Conservation (phyloP, 2,113 vertebrate species). For the Hippocampus abdominalis region DNA sequence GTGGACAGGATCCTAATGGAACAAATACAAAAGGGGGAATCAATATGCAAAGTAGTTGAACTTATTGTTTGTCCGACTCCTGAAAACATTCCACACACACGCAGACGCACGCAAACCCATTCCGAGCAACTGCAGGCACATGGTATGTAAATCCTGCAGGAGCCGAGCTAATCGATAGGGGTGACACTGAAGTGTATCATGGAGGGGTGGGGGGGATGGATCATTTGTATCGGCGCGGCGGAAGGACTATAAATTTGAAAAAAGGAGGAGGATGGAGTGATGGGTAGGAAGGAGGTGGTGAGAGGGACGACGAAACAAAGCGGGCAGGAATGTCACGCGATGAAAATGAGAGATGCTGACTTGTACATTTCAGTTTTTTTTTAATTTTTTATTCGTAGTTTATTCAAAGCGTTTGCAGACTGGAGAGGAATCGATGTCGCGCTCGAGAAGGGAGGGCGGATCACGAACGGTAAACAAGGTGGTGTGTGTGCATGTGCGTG, state of each 20-base stretch:
- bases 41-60: constrained; percentile 41
- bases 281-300: constrained; percentile 6
- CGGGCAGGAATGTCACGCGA: constrained; percentile 22
- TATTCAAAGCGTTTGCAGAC: constrained; percentile 19
- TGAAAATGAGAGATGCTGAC: constrained; percentile 39
- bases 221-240: constrained; percentile 21
- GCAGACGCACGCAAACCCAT: constrained; percentile 17
- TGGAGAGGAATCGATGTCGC: not conserved
- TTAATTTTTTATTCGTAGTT: constrained; percentile 26
- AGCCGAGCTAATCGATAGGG: constrained; percentile 52
- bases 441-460: not conserved
- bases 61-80: constrained; percentile 35
- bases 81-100: constrained; percentile 6
- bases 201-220: constrained; percentile 17
- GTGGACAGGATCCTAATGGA: constrained; percentile 74
- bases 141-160: constrained; percentile 56
- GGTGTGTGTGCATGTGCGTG: constrained; percentile 13
- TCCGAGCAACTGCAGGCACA: constrained; percentile 30
- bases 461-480: constrained; percentile 26
- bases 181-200: constrained; percentile 51
- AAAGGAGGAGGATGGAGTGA: constrained; percentile 11
- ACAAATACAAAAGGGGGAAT: constrained; percentile 42
- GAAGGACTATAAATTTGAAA: constrained; percentile 17
- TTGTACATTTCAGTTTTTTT: constrained; percentile 22
- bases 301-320: constrained; percentile 2